These are phyloP conservation scores for Scotopteryx bipunctaria DNA, from an alignment of 2,888 invertebrate genomes.

Conservation along the genomic window DNA sequence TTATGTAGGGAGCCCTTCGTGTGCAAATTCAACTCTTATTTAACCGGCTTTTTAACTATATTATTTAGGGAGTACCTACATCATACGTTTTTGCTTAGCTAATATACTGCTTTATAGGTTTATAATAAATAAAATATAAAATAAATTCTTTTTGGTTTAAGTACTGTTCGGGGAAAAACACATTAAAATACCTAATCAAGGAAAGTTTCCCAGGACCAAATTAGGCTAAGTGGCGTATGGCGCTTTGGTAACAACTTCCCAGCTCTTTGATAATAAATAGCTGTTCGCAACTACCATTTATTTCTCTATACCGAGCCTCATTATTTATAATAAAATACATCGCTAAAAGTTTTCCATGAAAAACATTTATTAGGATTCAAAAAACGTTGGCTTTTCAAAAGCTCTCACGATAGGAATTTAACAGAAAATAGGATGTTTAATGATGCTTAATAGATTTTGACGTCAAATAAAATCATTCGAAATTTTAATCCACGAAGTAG, in stretches of 20 bases:
- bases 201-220: slow-evolving; percentile 3
- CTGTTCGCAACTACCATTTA: slow-evolving; percentile 11
- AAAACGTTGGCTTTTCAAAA: slow-evolving; percentile 25
- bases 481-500: too few species aligned
- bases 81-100: too few species aligned
- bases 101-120: too few species aligned
- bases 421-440: slow-evolving; percentile 8
- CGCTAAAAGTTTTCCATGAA: slow-evolving; percentile 28
- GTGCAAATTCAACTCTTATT: too few species aligned
- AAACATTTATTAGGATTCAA: slow-evolving; percentile 43
- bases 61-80: too few species aligned
- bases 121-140: too few species aligned
- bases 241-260: slow-evolving; percentile 10
- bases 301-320: slow-evolving; percentile 17
- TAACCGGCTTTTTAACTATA: too few species aligned
- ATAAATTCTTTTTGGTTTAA: too few species aligned
- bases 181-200: slow-evolving; percentile 8
- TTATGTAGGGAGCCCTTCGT: too few species aligned
- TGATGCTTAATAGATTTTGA: too few species aligned
- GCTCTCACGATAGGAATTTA: slow-evolving; percentile 18
- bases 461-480: too few species aligned
- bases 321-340: slow-evolving; percentile 29
- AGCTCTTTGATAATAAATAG: slow-evolving; percentile 32
- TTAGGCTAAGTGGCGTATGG: slow-evolving; percentile 15
- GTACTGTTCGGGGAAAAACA: background rate